A percentile compares a stretch with the other conserved stretches of the same genome.
Evolutionary conservation across 2,888 invertebrate species (phyloP).

Genomic region (Xanthia togata): DNA sequence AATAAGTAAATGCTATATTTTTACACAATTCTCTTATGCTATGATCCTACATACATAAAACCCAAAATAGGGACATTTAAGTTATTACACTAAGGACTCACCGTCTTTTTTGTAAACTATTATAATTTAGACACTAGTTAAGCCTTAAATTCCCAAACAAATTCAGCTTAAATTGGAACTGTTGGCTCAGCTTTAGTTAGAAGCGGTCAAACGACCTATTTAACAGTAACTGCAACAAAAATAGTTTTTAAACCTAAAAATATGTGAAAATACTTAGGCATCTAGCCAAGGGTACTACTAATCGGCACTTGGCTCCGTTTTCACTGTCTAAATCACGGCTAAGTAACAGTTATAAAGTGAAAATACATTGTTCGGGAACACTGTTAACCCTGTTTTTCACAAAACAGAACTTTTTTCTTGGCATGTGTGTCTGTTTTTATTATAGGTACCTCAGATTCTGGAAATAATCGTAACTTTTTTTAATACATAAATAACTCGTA

Average conservation of each 20-base stretch:
- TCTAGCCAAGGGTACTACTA: slow-evolving; percentile 35
- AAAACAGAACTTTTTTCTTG: slow-evolving; percentile 25
- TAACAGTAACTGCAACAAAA: slow-evolving; percentile 19
- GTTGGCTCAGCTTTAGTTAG: slow-evolving; percentile 12
- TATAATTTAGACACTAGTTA: neutral
- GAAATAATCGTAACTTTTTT: neutral
- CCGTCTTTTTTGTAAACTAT: neutral
- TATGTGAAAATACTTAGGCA: slow-evolving; percentile 41
- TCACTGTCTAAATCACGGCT: slow-evolving; percentile 45
- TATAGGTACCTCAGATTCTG: neutral
- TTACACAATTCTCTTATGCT: no score
- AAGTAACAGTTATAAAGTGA: slow-evolving; percentile 37
- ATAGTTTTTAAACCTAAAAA: slow-evolving; percentile 40
- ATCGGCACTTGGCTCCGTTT: slow-evolving; percentile 47
- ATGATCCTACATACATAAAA: no score
- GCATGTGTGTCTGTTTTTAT: slow-evolving; percentile 6
- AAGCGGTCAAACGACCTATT: slow-evolving; percentile 31
- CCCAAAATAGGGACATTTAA: neutral
- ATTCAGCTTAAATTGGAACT: neutral
- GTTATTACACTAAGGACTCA: neutral
- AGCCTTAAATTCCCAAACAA: slow-evolving; percentile 8
- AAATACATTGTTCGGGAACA: slow-evolving; percentile 29
- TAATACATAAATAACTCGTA: neutral
- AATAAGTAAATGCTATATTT: no score
- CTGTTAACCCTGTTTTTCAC: neutral